Evolutionary conservation across 2,797 vertebrate species (phyloP).

Genomic region (Lithobates pipiens): DNA sequence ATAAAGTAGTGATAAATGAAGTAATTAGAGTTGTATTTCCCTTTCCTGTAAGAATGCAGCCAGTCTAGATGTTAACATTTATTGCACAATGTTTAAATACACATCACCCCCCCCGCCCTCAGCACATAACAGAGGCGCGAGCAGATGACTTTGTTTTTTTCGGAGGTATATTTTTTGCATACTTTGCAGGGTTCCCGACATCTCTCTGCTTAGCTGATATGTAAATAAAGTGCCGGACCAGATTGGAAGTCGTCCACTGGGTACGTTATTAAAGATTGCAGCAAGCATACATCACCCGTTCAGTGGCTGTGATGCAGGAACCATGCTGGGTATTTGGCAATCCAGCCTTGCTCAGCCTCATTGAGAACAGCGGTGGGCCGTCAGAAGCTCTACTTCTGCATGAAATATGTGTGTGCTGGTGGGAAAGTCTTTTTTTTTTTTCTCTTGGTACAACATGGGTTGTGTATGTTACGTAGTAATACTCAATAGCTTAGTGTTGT

Average conservation of each 20-base stretch:
- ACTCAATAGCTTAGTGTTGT: conserved; percentile 1
- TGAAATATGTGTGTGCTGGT: conserved; percentile 81
- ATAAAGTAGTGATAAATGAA: too few species aligned
- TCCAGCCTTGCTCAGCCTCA: conserved; percentile 85
- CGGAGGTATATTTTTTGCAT: conserved; percentile 49
- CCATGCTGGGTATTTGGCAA: conserved; percentile 84
- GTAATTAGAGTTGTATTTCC: background rate
- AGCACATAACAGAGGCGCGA: background rate
- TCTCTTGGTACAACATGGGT: conserved; percentile 28
- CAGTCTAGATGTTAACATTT: background rate
- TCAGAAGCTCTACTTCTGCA: conserved; percentile 85
- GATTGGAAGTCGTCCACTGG: conserved; percentile 70
- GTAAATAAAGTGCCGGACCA: conserved; percentile 81
- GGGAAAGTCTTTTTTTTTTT: conserved; percentile 49
- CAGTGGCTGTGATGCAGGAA: conserved; percentile 82
- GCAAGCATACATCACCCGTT: conserved; percentile 80
- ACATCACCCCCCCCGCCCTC: conserved; percentile 36
- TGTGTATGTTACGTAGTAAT: conserved; percentile 28
- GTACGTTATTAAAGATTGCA: conserved; percentile 82
- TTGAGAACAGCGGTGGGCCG: conserved; percentile 86
- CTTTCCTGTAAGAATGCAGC: background rate
- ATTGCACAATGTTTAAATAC: background rate
- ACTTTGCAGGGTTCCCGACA: conserved; percentile 40
- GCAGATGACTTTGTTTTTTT: conserved; percentile 48
- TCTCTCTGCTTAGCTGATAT: conserved; percentile 80